Conservation (phyloP, 2,888 invertebrate genomes). For the Drosophila infuscata region DNA sequence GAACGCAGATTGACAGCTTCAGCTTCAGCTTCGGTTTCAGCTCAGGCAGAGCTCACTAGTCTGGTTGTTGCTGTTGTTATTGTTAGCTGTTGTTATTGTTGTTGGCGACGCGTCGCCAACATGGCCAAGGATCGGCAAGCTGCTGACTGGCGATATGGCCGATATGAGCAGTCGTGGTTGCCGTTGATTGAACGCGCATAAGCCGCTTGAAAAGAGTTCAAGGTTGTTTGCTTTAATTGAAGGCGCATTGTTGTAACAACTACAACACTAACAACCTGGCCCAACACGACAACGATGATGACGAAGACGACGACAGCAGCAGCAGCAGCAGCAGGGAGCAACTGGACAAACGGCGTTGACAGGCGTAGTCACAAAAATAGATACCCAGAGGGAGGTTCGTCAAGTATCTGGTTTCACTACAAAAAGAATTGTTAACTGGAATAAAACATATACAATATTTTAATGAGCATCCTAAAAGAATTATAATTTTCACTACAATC, state of each 20-base stretch:
- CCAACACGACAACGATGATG: slow-evolving; percentile 35
- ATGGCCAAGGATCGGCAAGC: slow-evolving; percentile 56
- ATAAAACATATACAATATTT: not conserved
- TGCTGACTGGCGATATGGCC: slow-evolving; percentile 57
- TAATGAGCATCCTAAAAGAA: not conserved
- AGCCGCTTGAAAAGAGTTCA: slow-evolving; percentile 78
- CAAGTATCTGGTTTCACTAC: slow-evolving; percentile 34
- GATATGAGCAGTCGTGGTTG: slow-evolving; percentile 61
- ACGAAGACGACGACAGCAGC: slow-evolving; percentile 38
- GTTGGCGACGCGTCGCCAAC: slow-evolving; percentile 53
- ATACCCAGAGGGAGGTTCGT: slow-evolving; percentile 49
- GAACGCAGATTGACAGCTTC: slow-evolving; percentile 72
- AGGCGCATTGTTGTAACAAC: slow-evolving; percentile 75
- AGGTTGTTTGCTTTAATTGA: slow-evolving; percentile 79
- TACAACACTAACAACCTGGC: slow-evolving; percentile 43
- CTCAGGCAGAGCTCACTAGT: slow-evolving; percentile 33
- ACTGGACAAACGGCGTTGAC: slow-evolving; percentile 57
- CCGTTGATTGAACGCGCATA: slow-evolving; percentile 70
- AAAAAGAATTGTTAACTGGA: slow-evolving; percentile 4
- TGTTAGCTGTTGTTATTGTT: slow-evolving; percentile 47
- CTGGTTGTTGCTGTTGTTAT: slow-evolving; percentile 33
- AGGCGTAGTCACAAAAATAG: slow-evolving; percentile 73
- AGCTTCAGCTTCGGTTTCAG: slow-evolving; percentile 26
- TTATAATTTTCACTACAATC: not conserved
- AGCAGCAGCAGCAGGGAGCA: slow-evolving; percentile 51